phyloP scores from a whole-genome alignment of 2,113 vertebrate species.

The Canis aureus region DNA sequence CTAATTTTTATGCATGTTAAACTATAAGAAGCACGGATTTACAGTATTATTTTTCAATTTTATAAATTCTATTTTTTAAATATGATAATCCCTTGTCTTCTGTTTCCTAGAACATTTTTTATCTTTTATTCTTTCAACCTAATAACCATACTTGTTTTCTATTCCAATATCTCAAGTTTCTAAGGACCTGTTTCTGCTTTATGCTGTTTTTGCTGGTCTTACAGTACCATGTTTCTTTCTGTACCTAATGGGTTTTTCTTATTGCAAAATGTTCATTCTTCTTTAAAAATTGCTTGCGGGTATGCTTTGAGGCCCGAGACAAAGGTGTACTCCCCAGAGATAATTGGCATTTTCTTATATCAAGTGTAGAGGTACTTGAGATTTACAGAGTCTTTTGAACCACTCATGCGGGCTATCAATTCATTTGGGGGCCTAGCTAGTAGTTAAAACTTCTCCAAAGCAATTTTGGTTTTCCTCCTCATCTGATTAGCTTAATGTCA shows the following conservation, averaged over 20 bases:
- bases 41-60: neutral
- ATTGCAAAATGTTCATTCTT: neutral
- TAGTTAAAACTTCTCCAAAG: neutral
- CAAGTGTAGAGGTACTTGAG: neutral
- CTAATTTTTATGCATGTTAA: neutral
- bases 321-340: neutral
- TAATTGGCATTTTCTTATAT: neutral
- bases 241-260: neutral
- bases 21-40: neutral
- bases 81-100: neutral
- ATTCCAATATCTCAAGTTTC: neutral
- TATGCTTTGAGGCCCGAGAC: neutral
- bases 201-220: neutral
- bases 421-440: neutral
- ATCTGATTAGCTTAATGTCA: neutral
- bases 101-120: neutral
- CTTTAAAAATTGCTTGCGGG: neutral
- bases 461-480: neutral
- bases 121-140: conserved; percentile 5
- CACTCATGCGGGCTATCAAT: neutral
- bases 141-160: conserved; percentile 24
- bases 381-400: neutral
- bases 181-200: neutral
- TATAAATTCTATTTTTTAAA: conserved; percentile 5
- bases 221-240: neutral